phyloP scores from a whole-genome alignment of 2,888 invertebrate species.

The Kuschelorhynchus macadamiae region DNA sequence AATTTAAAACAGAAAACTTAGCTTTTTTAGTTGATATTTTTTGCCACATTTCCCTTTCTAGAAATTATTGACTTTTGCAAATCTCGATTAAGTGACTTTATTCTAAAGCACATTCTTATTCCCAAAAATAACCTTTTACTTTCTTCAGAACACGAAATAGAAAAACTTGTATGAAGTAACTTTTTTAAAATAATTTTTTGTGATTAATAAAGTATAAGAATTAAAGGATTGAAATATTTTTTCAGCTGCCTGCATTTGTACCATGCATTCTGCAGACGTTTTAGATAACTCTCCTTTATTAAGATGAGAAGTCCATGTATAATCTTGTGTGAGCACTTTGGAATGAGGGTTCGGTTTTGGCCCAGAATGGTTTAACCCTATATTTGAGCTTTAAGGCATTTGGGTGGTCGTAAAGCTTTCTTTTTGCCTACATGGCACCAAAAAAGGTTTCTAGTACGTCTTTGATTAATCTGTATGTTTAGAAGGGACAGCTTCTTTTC shows the following conservation, averaged over 20 bases:
- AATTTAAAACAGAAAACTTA: no score
- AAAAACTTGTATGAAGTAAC: constrained; percentile 1
- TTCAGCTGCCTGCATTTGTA: constrained; percentile 22
- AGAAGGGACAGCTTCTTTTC: no score
- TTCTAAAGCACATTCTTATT: not conserved
- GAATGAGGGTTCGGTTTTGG: no score
- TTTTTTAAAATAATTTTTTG: constrained; percentile 11
- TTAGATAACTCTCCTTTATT: constrained; percentile 34
- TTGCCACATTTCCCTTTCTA: not conserved
- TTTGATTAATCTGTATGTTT: no score
- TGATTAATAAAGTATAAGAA: constrained; percentile 1
- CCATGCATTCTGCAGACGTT: constrained; percentile 25
- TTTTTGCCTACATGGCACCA: no score
- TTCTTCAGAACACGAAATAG: constrained; percentile 9
- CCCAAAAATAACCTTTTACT: not conserved
- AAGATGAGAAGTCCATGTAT: not conserved
- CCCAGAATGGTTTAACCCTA: no score
- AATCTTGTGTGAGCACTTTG: not conserved
- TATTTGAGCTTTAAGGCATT: no score
- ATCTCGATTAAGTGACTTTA: not conserved
- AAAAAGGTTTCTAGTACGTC: no score
- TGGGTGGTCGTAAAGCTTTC: no score
- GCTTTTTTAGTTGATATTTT: constrained; percentile 6
- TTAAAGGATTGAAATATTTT: constrained; percentile 1
- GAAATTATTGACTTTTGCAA: not conserved